Base-by-base conservation (phyloP, 2,888 invertebrate species). In the Lasioglossum lativentre region DNA sequence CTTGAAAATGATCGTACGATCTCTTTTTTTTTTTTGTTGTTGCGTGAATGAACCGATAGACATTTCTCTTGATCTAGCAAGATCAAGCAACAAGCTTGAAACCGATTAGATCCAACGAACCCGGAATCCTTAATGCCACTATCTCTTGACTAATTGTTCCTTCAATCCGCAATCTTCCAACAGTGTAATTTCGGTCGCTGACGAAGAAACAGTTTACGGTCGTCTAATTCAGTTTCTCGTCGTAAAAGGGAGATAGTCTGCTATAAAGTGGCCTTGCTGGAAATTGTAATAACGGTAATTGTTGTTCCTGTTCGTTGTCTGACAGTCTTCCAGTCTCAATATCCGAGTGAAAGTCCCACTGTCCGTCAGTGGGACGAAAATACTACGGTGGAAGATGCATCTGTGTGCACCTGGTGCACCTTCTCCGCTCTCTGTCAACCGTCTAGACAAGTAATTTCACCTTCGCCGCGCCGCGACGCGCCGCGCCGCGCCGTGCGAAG, bases 311-410 rank as follows among this genome's bases (percentile, higher is more conserved):
- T 82, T 82, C 63, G 74, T 78, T 63, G 68, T 83, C 66, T 72
- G 1, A 30, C 56, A 56, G 80, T 47, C 72, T 84, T 82, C 52
- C 74, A 45, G 63, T 47, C 73, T 85, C 70, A 79, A 82, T 85
- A 78, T 75, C 42, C 72, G 63, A 86, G 89, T 86, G 89, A 90
- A 90, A 90, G 89, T 90, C 30, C 73, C 5, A 14, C 56, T 42
- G 56, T 38, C 74, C 68, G 76, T 68, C 47, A 70, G 47, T 23
- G 23, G 27, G 68, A 73, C 66, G 75, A 77, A 90, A 83, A 83
- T 73, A 52, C 66, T 34, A 34, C 34, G 34, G 63, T 38, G 68
- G n/a, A 42, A 76, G 68, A 78, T 56, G 70, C 52, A 40, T 70
- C 70, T n/a, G 70, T 40, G 70, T 40, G 70, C 70, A 70, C 70